Evolutionary conservation across 2,797 vertebrate species (phyloP).

Genomic region (Microhierax caerulescens): DNA sequence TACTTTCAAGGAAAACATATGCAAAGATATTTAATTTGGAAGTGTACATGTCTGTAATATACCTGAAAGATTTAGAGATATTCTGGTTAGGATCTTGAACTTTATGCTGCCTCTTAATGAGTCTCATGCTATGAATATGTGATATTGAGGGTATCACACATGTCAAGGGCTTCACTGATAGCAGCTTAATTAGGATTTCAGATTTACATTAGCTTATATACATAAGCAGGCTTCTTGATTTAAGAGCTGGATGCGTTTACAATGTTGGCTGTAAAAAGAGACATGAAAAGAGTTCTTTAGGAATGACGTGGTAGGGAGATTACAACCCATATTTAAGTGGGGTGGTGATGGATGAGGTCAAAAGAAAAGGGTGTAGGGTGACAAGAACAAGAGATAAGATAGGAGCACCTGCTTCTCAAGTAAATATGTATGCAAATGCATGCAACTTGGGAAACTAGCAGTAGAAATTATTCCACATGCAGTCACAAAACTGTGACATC

Average conservation of each 20-base stretch:
- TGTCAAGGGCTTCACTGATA: background rate
- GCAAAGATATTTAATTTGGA: background rate
- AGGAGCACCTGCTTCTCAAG: background rate
- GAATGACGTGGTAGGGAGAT: background rate
- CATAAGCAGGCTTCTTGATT: background rate
- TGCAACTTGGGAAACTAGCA: background rate
- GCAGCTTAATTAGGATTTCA: slow-evolving; percentile 1
- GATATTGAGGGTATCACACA: background rate
- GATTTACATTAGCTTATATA: background rate
- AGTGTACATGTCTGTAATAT: background rate
- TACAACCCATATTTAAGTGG: background rate
- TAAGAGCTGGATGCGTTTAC: background rate
- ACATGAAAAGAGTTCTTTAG: background rate
- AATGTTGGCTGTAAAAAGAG: background rate
- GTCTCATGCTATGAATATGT: background rate
- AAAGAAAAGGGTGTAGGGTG: background rate
- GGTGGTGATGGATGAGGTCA: background rate
- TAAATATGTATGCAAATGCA: background rate
- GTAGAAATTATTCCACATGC: background rate
- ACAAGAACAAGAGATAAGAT: background rate
- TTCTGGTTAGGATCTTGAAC: background rate
- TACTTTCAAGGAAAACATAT: background rate
- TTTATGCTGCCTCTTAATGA: background rate
- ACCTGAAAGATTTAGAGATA: background rate
- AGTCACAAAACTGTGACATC: background rate